Conservation (phyloP, 2,888 invertebrate species). For the Calephelis perditalis region DNA sequence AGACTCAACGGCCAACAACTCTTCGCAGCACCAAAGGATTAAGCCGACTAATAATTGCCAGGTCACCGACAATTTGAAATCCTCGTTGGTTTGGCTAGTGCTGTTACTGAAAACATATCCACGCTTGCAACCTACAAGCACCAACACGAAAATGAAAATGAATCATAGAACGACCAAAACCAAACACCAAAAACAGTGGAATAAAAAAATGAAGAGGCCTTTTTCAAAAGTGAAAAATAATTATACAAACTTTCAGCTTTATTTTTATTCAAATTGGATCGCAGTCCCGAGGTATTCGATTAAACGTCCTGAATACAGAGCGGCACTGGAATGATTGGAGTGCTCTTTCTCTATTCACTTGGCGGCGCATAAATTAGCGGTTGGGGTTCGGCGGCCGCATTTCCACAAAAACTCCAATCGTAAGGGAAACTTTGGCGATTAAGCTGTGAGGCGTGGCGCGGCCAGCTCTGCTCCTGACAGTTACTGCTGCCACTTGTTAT, state of each 20-base stretch:
- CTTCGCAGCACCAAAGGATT: too few species aligned
- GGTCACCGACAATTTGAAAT: too few species aligned
- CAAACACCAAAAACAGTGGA: too few species aligned
- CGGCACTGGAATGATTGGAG: constrained; percentile 52
- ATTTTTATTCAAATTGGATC: constrained; percentile 8
- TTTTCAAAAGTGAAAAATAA: constrained; percentile 8
- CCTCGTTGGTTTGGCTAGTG: too few species aligned
- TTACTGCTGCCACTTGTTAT: constrained; percentile 74
- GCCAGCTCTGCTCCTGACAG: constrained; percentile 73
- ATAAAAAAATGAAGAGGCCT: neutral
- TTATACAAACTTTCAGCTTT: constrained; percentile 7
- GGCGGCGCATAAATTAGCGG: constrained; percentile 61
- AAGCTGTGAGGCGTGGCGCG: constrained; percentile 71
- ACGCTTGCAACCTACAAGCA: too few species aligned
- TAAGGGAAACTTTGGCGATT: constrained; percentile 75
- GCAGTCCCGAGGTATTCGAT: constrained; percentile 44
- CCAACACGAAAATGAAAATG: too few species aligned
- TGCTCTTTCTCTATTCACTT: constrained; percentile 20
- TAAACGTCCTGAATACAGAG: constrained; percentile 74
- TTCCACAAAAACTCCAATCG: constrained; percentile 74
- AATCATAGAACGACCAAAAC: too few species aligned
- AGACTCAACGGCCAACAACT: too few species aligned
- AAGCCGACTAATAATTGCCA: too few species aligned
- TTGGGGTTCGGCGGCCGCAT: constrained; percentile 48
- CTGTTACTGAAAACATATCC: too few species aligned